Base-by-base conservation (phyloP, 2,113 vertebrate species). In the Cepphus grylle region DNA sequence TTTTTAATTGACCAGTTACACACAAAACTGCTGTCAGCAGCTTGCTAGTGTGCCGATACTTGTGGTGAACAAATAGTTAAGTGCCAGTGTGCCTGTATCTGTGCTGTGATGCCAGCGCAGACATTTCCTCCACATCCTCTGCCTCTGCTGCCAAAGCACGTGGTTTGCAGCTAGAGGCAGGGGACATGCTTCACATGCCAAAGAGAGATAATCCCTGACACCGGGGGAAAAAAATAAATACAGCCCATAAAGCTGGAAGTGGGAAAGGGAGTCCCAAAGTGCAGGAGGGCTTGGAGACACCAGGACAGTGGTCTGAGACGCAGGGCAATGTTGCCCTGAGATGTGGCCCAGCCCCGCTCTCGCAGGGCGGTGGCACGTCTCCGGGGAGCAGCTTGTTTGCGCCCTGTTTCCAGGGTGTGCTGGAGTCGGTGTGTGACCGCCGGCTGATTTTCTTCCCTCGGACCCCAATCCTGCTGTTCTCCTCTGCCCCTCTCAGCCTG, bases 291-390 rank as follows among this genome's bases (percentile, higher is more conserved):
- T n/a, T 6, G 88, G 26, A 11, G n/a, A 12, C 29, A 6, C 0
- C 5, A 0, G 1, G 34, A 6, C 22, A 3, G 50, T 1, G 38
- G 4, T 29, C 23, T 7, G 63, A 14, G 30, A 3, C 1, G 16
- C 3, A 6, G 22, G 11, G 26, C 32, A n/a, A 18, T 6, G 2
- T 43, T 1, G 3, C 13, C 25, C 15, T 26, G 59, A 38, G n/a
- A 26, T 7, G 22, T 61, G 4, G 5, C 34, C 20, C 17, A 63
- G 42, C 50, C 26, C 23, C 0, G 3, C 26, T 19, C 18, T 5
- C 17, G 22, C 32, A 2, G 25, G 45, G 1, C 7, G 1, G 0
- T 2, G 17, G 4, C 9, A 5, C 2, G 1, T 29, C 21, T 11
- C n/a, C 8, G 65, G 22, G 40, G 47, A 38, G 7, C n/a, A 21